These are phyloP conservation scores for Actinernus sp. DNA, from an alignment of 92 coral and sea anemone genomes.

Conservation along the genomic window DNA sequence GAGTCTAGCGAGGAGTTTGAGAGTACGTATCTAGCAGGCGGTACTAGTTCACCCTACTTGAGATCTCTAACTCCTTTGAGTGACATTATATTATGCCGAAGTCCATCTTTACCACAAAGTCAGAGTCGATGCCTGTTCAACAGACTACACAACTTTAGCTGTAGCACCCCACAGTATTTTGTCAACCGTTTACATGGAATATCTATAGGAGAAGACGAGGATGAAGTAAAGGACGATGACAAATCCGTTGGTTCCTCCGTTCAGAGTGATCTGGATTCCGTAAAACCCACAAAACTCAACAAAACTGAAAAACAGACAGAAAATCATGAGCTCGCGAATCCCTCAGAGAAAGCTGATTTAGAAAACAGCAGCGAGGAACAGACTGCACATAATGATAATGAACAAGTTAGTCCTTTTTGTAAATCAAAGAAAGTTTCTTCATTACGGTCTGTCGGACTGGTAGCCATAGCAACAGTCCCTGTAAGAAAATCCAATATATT, in stretches of 20 bases:
- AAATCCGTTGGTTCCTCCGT: too few relatives aligned
- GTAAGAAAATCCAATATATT: slow-evolving; percentile 11
- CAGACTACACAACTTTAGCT: slow-evolving; percentile 12
- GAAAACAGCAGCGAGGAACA: not conserved
- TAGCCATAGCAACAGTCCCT: slow-evolving; percentile 10
- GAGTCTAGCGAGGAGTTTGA: slow-evolving; percentile 20
- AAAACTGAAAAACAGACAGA: too few relatives aligned
- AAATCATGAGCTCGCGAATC: too few relatives aligned
- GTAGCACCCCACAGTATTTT: slow-evolving; percentile 17
- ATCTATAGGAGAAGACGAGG: too few relatives aligned
- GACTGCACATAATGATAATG: not conserved
- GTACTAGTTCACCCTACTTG: not conserved
- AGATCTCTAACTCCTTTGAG: slow-evolving; percentile 32
- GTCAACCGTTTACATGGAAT: slow-evolving; percentile 22
- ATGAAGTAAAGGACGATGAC: too few relatives aligned
- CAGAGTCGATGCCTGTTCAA: slow-evolving; percentile 16
- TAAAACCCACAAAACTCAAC: too few relatives aligned
- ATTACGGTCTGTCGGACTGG: not conserved
- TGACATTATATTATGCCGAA: slow-evolving; percentile 16
- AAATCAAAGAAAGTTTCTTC: too few relatives aligned
- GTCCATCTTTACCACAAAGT: slow-evolving; percentile 24
- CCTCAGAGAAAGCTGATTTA: too few relatives aligned
- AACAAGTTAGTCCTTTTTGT: not conserved
- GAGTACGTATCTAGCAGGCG: not conserved
- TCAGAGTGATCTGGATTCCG: too few relatives aligned